These are phyloP conservation scores for Channa maculata DNA, from an alignment of 2,113 vertebrate genomes.

Conservation along the genomic window DNA sequence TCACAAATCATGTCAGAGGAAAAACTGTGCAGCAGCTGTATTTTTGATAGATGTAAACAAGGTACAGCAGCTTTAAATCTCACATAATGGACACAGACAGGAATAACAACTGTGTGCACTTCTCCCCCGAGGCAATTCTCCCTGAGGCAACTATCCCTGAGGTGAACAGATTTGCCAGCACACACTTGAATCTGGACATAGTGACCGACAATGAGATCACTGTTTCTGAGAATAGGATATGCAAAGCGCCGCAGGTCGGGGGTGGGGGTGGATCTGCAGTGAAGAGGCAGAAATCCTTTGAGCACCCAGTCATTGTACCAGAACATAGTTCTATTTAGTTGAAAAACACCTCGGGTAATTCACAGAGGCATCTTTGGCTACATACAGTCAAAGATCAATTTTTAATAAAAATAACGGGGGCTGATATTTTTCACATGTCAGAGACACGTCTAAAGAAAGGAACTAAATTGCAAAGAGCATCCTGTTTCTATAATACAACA, in stretches of 20 bases:
- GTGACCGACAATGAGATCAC: slow-evolving; percentile 52
- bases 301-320: slow-evolving; percentile 6
- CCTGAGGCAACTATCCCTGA: slow-evolving; percentile 62
- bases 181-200: slow-evolving; percentile 54
- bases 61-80: slow-evolving; percentile 63
- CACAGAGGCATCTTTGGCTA: slow-evolving; percentile 30
- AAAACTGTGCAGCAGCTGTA: slow-evolving; percentile 38
- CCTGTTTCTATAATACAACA: slow-evolving; percentile 35
- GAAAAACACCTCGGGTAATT: slow-evolving; percentile 46
- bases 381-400: slow-evolving; percentile 54
- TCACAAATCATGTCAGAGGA: slow-evolving; percentile 48
- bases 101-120: slow-evolving; percentile 52
- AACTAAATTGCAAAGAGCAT: slow-evolving; percentile 12
- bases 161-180: slow-evolving; percentile 70
- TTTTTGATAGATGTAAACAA: slow-evolving; percentile 67
- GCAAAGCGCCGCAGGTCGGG: slow-evolving; percentile 19
- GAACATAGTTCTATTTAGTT: slow-evolving; percentile 41
- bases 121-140: slow-evolving; percentile 58
- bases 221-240: slow-evolving; percentile 18
- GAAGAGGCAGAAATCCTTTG: slow-evolving; percentile 22
- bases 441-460: slow-evolving; percentile 22
- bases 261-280: neutral
- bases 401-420: slow-evolving; percentile 35
- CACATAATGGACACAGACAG: slow-evolving; percentile 66
- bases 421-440: slow-evolving; percentile 58